Conservation (phyloP, 2,113 vertebrate genomes). For the Setophaga petechia region DNA sequence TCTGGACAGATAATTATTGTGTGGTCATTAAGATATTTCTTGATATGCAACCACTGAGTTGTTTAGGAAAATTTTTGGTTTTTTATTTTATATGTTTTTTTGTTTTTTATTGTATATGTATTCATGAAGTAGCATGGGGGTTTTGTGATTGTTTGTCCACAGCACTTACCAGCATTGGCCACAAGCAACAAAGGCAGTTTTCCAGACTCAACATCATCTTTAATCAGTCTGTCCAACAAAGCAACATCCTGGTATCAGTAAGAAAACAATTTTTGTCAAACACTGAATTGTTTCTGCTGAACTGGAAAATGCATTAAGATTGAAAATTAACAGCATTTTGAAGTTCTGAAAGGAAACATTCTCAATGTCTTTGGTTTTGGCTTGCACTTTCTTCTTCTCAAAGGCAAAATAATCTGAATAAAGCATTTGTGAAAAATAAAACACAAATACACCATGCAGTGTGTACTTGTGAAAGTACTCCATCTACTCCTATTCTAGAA, state of each 20-base stretch:
- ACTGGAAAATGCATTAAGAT: neutral
- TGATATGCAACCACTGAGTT: neutral
- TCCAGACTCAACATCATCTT: slow-evolving; percentile 87
- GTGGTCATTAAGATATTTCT: neutral
- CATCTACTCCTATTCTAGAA: neutral
- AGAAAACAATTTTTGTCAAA: slow-evolving; percentile 30
- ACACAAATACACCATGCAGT: neutral
- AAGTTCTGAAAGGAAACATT: neutral
- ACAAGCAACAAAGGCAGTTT: slow-evolving; percentile 90
- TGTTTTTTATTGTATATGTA: neutral
- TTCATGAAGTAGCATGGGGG: neutral
- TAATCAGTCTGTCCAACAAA: slow-evolving; percentile 91
- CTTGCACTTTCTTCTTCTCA: neutral
- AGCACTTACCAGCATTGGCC: slow-evolving; percentile 89
- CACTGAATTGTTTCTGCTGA: neutral
- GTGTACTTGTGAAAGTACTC: neutral
- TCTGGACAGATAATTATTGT: neutral
- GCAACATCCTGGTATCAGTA: slow-evolving; percentile 86
- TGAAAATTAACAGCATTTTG: neutral
- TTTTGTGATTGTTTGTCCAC: neutral
- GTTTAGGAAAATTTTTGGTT: neutral
- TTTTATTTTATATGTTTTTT: neutral
- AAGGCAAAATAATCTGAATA: neutral
- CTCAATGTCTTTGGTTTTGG: neutral
- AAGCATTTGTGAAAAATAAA: neutral